These are phyloP conservation scores for Eupsittula cactorum DNA, from an alignment of 2,113 vertebrate genomes.

Conservation along the genomic window DNA sequence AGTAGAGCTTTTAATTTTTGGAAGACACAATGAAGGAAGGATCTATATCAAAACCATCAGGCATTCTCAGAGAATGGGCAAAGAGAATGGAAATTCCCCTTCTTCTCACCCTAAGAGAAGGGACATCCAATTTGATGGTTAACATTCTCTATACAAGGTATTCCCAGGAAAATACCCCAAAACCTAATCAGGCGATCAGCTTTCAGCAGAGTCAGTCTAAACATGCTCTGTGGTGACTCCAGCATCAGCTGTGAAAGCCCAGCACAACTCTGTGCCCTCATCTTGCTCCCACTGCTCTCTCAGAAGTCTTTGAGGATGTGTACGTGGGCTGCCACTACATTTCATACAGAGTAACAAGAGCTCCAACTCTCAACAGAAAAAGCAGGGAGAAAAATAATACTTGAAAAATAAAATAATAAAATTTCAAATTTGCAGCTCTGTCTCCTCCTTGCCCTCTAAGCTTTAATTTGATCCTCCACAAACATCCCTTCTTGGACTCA, in stretches of 20 bases:
- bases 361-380: neutral
- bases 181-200: neutral
- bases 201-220: neutral
- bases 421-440: neutral
- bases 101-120: neutral
- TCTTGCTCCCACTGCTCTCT: neutral
- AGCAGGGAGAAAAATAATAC: neutral
- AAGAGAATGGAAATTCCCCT: neutral
- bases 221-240: rapidly evolving
- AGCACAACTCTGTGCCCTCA: neutral
- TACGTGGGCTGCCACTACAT: neutral
- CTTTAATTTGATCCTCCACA: neutral
- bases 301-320: neutral
- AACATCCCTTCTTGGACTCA: neutral
- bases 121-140: neutral
- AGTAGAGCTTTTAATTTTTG: neutral
- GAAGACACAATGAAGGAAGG: neutral
- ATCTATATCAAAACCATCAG: neutral
- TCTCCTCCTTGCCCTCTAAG: neutral
- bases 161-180: neutral
- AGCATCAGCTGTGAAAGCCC: neutral
- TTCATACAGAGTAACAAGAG: neutral
- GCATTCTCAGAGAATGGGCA: neutral
- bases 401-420: neutral
- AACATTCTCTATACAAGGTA: neutral